A percentile compares a stretch with the other conserved stretches of the same genome.
These are phyloP conservation scores for Bostrychus sinensis DNA, from an alignment of 2,113 vertebrate species.

Conservation along the genomic window DNA sequence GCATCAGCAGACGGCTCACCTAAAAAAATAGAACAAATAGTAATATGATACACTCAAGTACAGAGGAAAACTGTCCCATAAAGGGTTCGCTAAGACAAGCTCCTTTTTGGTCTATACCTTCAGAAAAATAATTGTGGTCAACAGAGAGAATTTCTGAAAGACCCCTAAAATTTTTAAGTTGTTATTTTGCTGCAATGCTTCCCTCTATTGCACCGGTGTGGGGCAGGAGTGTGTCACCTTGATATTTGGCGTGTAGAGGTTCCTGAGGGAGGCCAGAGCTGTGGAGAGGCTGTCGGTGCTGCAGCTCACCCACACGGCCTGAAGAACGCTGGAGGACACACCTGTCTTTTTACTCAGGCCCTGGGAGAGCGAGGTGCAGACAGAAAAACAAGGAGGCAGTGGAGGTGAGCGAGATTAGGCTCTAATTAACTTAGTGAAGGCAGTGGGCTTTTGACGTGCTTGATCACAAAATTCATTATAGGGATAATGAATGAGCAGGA, in stretches of 20 bases:
- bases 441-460: background rate
- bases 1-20: slow-evolving; percentile 96
- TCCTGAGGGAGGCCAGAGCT: slow-evolving; percentile 93
- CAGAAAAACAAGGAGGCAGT: slow-evolving; percentile 4
- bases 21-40: slow-evolving; percentile 59
- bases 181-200: background rate
- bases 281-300: slow-evolving; percentile 94
- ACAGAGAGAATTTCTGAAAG: too few relatives aligned
- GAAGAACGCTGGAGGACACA: slow-evolving; percentile 94
- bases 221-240: slow-evolving; percentile 81
- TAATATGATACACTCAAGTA: too few relatives aligned
- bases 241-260: slow-evolving; percentile 97
- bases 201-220: background rate
- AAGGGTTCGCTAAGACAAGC: too few relatives aligned
- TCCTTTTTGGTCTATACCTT: too few relatives aligned
- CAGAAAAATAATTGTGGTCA: too few relatives aligned
- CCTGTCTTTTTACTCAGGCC: slow-evolving; percentile 95
- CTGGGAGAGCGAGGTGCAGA: slow-evolving; percentile 67
- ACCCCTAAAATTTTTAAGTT: background rate
- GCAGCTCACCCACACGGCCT: slow-evolving; percentile 94
- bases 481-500: background rate
- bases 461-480: slow-evolving; percentile 8
- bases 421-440: slow-evolving; percentile 4
- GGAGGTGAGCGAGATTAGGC: slow-evolving; percentile 22
- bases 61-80: too few relatives aligned